A percentile compares a stretch with the other conserved stretches of the same genome.
These are phyloP conservation scores for Danionella dracula DNA, from an alignment of 2,797 vertebrate species.

Conservation along the genomic window DNA sequence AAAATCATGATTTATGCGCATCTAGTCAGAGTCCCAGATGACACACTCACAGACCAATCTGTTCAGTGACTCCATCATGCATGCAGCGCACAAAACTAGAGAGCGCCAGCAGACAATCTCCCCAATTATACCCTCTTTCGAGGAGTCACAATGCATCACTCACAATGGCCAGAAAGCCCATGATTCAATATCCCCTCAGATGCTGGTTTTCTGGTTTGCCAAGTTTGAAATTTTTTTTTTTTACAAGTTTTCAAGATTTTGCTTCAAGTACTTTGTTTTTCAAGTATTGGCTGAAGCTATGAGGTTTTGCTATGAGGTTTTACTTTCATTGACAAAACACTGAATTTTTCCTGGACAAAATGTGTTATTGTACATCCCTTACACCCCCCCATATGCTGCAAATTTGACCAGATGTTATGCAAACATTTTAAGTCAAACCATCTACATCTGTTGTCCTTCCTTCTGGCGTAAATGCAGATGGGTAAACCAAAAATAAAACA, in stretches of 20 bases:
- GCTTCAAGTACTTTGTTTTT: too few relatives aligned
- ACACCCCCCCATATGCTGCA: not conserved
- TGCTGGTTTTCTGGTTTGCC: too few relatives aligned
- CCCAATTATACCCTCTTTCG: not conserved
- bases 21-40: not conserved
- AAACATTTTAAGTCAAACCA: not conserved
- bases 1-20: conserved; percentile 1
- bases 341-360: too few relatives aligned
- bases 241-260: too few relatives aligned
- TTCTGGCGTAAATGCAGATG: not conserved
- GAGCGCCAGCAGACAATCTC: not conserved
- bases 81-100: not conserved
- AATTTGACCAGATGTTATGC: not conserved
- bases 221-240: too few relatives aligned
- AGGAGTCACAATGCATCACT: not conserved
- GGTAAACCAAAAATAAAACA: not conserved
- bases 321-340: too few relatives aligned
- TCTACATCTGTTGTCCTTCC: not conserved
- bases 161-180: not conserved
- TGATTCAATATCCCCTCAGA: not conserved
- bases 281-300: too few relatives aligned
- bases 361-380: too few relatives aligned
- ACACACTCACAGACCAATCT: not conserved
- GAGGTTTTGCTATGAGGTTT: too few relatives aligned
- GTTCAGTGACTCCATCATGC: not conserved